Evolutionary conservation across 2,113 vertebrate genomes (phyloP).

Genomic region (Salvelinus namaycush): DNA sequence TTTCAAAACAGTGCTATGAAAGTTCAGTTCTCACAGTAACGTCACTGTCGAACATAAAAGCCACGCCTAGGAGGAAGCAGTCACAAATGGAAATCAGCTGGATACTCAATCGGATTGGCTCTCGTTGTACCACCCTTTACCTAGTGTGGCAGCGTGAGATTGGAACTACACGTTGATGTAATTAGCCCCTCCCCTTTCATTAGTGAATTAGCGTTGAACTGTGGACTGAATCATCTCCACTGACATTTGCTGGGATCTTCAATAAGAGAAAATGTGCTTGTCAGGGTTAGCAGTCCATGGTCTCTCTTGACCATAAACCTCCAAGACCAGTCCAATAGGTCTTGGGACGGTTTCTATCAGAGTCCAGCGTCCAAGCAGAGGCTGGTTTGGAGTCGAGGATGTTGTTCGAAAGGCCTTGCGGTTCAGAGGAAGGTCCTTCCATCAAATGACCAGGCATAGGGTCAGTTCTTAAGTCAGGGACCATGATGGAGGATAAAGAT

Average conservation of each 20-base stretch:
- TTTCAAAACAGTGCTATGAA: constrained; percentile 45
- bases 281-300: constrained; percentile 7
- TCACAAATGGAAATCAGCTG: constrained; percentile 19
- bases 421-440: not conserved
- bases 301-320: not conserved
- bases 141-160: not conserved
- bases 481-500: constrained; percentile 11
- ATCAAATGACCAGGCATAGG: not conserved
- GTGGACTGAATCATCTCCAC: constrained; percentile 10
- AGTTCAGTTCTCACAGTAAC: constrained; percentile 50
- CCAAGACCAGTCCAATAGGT: not conserved
- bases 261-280: not conserved
- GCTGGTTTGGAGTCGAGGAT: not conserved
- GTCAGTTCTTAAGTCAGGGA: not conserved
- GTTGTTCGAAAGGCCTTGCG: not conserved
- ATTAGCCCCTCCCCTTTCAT: constrained; percentile 8
- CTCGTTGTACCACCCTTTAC: not conserved
- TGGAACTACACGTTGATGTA: not conserved
- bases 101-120: constrained; percentile 8
- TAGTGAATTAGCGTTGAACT: constrained; percentile 49
- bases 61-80: constrained; percentile 30
- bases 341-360: constrained; percentile 29
- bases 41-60: constrained; percentile 44
- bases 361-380: constrained; percentile 1
- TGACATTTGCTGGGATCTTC: constrained; percentile 6